phyloP scores from a whole-genome alignment of 2,797 vertebrate genomes.

The Aratinga solstitialis region DNA sequence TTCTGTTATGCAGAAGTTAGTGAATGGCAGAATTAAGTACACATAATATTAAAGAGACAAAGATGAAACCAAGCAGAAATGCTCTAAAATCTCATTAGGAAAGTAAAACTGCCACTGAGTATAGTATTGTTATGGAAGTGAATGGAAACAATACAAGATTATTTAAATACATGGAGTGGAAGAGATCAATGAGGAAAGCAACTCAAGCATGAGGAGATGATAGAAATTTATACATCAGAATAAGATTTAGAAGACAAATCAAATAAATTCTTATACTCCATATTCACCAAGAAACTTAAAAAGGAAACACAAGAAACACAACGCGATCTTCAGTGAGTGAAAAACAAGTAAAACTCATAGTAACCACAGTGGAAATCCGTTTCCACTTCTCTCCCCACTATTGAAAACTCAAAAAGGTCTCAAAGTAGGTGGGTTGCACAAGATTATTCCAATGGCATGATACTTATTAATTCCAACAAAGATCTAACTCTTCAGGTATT shows the following conservation, averaged over 20 bases:
- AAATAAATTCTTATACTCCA: not conserved
- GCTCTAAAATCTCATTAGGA: conserved; percentile 31
- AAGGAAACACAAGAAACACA: not conserved
- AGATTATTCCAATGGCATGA: not conserved
- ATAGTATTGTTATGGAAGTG: not conserved
- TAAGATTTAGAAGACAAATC: not conserved
- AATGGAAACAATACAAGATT: conserved; percentile 11
- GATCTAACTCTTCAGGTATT: not conserved
- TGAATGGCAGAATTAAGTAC: not conserved
- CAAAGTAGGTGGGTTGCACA: not conserved
- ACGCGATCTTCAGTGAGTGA: not conserved
- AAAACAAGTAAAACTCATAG: not conserved
- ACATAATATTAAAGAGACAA: not conserved
- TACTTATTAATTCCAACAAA: not conserved
- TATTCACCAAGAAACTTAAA: not conserved
- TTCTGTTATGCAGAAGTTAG: not conserved
- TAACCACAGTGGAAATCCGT: not conserved
- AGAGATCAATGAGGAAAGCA: not conserved
- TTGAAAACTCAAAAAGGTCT: not conserved
- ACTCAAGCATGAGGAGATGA: not conserved
- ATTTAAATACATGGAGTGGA: not conserved
- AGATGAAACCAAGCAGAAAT: conserved; percentile 4
- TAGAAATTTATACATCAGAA: not conserved
- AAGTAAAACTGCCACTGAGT: not conserved
- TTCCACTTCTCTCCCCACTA: not conserved